phyloP scores from a whole-genome alignment of 2,888 invertebrate genomes.

The Synergus japonicus region DNA sequence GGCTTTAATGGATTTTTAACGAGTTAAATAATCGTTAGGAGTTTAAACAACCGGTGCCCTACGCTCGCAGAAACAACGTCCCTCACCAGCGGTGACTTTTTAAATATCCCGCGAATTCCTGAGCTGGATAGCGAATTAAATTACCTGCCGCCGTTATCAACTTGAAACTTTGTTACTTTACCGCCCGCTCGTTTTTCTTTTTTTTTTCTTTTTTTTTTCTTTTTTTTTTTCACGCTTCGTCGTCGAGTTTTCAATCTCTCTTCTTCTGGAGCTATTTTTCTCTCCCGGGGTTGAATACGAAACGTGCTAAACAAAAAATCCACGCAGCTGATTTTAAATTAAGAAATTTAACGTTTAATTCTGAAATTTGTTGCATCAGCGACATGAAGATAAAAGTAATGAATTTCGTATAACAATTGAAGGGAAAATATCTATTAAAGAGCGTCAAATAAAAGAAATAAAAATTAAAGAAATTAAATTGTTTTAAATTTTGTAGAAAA shows the following conservation, averaged over 20 bases:
- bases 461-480: no score
- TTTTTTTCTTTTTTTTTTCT: background rate
- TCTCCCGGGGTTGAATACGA: constrained; percentile 31
- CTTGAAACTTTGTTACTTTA: constrained; percentile 44
- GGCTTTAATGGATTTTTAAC: constrained; percentile 69
- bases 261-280: constrained; percentile 29
- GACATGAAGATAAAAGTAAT: background rate
- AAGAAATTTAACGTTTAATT: constrained; percentile 3
- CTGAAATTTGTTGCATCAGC: background rate
- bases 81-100: constrained; percentile 40
- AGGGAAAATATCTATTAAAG: no score
- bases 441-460: no score
- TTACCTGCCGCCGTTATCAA: constrained; percentile 47
- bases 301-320: constrained; percentile 39
- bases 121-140: constrained; percentile 46
- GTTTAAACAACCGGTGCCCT: constrained; percentile 63
- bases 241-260: constrained; percentile 38
- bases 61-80: constrained; percentile 8
- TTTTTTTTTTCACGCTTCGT: constrained; percentile 10
- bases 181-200: background rate
- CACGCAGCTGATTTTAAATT: constrained; percentile 17
- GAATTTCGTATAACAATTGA: no score
- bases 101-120: constrained; percentile 45
- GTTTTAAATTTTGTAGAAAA: no score
- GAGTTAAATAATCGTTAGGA: constrained; percentile 74